Percentiles rank a stretch among this genome's conserved stretches.
These are phyloP conservation scores for Geophilus truncorum DNA, from an alignment of 2,888 invertebrate species.

Conservation along the genomic window DNA sequence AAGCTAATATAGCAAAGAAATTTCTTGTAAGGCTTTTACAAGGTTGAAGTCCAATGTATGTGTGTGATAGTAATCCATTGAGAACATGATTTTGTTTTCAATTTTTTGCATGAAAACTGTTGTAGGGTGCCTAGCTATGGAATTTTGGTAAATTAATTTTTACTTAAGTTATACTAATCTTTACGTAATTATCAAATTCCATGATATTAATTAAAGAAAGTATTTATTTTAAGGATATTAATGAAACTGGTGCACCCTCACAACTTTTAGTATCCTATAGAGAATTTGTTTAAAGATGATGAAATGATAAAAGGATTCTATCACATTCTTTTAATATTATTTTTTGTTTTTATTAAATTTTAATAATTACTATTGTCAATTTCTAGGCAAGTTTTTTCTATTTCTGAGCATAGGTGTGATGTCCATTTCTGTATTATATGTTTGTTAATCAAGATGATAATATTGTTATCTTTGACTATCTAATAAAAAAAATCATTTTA, in stretches of 20 bases:
- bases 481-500: not conserved
- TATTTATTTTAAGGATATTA: not conserved
- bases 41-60: slow-evolving; percentile 15
- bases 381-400: slow-evolving; percentile 22
- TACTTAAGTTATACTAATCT: not conserved
- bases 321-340: not conserved
- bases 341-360: not conserved
- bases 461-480: slow-evolving; percentile 25
- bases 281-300: not conserved
- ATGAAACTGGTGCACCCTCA: not conserved
- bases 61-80: slow-evolving; percentile 10
- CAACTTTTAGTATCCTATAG: not conserved
- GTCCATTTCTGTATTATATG: slow-evolving; percentile 27
- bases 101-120: not conserved
- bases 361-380: slow-evolving; percentile 13
- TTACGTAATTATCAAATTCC: not conserved
- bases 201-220: not conserved
- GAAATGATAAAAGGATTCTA: not conserved
- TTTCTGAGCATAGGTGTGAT: slow-evolving; percentile 25
- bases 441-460: slow-evolving; percentile 24
- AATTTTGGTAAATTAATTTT: not conserved
- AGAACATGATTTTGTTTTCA: not conserved
- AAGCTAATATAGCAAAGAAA: slow-evolving; percentile 19
- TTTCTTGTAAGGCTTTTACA: slow-evolving; percentile 17
- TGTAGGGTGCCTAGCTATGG: not conserved